A percentile compares a stretch with the other conserved stretches of the same genome.
phyloP scores from a whole-genome alignment of 2,113 vertebrate species.

The Sorex fumeus region DNA sequence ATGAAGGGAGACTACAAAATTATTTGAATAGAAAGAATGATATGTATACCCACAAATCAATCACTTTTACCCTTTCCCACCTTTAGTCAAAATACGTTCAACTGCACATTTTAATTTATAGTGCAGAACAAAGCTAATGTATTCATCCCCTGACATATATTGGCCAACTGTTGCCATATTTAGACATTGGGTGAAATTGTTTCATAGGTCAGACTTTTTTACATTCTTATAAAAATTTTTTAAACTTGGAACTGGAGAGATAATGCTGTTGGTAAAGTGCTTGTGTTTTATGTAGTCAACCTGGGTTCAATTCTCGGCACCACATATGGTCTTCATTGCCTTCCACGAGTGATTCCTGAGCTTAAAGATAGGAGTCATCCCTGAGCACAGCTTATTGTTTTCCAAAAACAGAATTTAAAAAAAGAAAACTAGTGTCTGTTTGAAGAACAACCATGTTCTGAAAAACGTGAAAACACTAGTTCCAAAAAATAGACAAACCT shows the following conservation, averaged over 20 bases:
- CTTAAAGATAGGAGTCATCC: too few species aligned
- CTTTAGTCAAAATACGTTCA: neutral
- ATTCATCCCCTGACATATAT: neutral
- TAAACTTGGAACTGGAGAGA: too few species aligned
- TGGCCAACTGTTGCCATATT: neutral
- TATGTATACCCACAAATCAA: neutral
- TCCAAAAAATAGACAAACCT: too few species aligned
- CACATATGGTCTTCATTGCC: too few species aligned
- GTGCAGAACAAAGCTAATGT: neutral
- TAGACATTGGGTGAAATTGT: neutral
- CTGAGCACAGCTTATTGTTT: too few species aligned
- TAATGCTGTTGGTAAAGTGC: too few species aligned
- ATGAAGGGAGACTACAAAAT: neutral
- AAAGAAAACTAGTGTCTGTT: neutral
- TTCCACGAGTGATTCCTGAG: too few species aligned
- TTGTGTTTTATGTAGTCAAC: too few species aligned
- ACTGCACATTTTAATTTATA: accelerated
- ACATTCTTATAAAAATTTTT: neutral
- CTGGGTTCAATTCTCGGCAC: too few species aligned
- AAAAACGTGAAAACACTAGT: too few species aligned
- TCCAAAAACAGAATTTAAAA: neutral
- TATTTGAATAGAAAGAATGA: neutral
- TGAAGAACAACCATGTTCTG: neutral
- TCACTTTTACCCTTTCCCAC: neutral
- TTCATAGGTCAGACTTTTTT: neutral